Evolutionary conservation across 1,140 invertebrate genomes (phyloP), one percentile per base, ranked within the genome.

Genomic region (Cataglyphis hispanica): DNA sequence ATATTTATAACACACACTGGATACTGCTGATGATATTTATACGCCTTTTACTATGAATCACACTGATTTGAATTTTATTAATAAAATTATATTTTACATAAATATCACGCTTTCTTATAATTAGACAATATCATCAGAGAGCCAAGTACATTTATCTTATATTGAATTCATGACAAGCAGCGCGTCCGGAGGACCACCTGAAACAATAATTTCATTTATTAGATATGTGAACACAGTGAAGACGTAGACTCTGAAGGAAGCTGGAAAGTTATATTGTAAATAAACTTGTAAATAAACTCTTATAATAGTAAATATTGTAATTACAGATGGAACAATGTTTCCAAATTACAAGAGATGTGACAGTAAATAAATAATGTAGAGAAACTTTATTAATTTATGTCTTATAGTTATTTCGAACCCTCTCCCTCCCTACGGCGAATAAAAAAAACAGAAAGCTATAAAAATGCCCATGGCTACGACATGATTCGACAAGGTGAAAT

Each of bases 401-500:
- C 16, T 66, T 64, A 46, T 6, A 25, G 1, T 7, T 31, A 43
- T n/a, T 63, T 63, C 13, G 11, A 43, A 1, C 4, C 40, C 10
- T 78, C 16, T 43, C 1, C 27, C 0, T 53, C 4, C 11, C 6
- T 50, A 6, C 19, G 27, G 13, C 58, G 31, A 64, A 78, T 16
- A 25, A 67, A 34, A 40, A 37, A 40, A 40, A 80, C 53, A 31
- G 19, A 69, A 56, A 56, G 22, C 5, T 69, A 11, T 27, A 5
- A 1, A 16, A n/a, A n/a, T 11, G 43, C 43, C 19, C 46, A 22
- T 69, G 50, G 10, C 13, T 81, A 72, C 6, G 37, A 70, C 4
- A 0, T n/a, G 37, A 46, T 27, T 43, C 13, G 67, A 66, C 25
- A 80, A 70, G 61, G 78, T 43, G 37, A 83, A 27, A 83, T 46